Evolutionary conservation across 1,140 invertebrate genomes (phyloP), one percentile per base, ranked within the genome.

Genomic region (Neodiprion lecontei): DNA sequence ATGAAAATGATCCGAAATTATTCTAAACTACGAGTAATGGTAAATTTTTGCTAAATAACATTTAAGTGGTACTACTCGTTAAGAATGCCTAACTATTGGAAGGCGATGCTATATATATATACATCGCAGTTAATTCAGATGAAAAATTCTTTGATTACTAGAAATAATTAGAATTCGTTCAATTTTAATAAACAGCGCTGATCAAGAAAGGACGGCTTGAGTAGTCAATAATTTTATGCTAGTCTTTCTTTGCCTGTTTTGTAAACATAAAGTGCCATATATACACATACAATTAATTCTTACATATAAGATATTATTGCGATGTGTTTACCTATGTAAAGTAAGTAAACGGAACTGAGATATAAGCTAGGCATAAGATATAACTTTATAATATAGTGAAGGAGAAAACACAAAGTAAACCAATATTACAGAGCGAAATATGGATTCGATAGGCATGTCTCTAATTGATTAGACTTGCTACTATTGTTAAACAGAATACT

Each of bases 221-320:
- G 28, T 40, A 40, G 28, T 40, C 28, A 40, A 40, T 61, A 61
- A 17, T 61, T 61, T 5, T 14, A 12, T 61, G n/a, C 53, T 61
- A 61, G 53, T 61, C 53, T 61, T 61, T 61, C 53, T 61, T 61
- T 61, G 53, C 53, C 0, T 12, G n/a, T 61, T 61, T 61, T 5
- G 11, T 61, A 17, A 61, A 14, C n/a, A 61, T 61, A 61, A 61
- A 61, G 53, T 61, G 53, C 53, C 53, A 61, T 61, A 61, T 61
- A 17, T 61, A 61, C 11, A 61, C 53, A 40, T 40, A 40, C 28
- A 40, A 40, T 40, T 40, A 40, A 40, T 40, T 40, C 5, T 40
- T 40, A 40, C 28, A 5, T 40, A 40, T 5, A 40, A 40, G 28
- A 40, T 40, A 61, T 61, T 61, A 61, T 61, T 17, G 53, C 11